Evolutionary conservation across 2,797 vertebrate species (phyloP).

Genomic region (Enteromius afrohamiltoni): DNA sequence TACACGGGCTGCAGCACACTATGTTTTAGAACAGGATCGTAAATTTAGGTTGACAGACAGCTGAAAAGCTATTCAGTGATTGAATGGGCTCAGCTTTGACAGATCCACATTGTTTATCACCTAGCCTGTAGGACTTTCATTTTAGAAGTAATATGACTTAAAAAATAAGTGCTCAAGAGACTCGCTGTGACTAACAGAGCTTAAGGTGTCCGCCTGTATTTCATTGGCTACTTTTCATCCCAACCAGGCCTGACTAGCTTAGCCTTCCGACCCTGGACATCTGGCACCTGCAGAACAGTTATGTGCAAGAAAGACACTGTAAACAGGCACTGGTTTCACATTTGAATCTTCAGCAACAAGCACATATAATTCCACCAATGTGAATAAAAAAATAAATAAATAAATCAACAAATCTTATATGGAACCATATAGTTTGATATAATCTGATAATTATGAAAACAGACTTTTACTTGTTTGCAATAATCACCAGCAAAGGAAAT

Average conservation of each 20-base stretch:
- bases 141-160: slow-evolving; percentile 37
- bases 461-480: neutral
- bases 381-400: neutral
- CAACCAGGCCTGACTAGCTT: slow-evolving; percentile 46
- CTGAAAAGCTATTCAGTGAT: slow-evolving; percentile 37
- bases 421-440: neutral
- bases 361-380: neutral
- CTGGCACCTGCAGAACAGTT: slow-evolving; percentile 44
- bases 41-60: slow-evolving; percentile 8
- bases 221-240: slow-evolving; percentile 59
- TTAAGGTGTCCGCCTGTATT: slow-evolving; percentile 60
- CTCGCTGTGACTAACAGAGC: slow-evolving; percentile 57
- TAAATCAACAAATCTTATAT: neutral
- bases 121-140: slow-evolving; percentile 33
- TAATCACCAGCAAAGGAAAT: neutral
- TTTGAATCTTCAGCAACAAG: neutral
- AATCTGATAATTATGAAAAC: neutral
- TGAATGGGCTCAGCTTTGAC: slow-evolving; percentile 47
- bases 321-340: slow-evolving; percentile 14
- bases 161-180: slow-evolving; percentile 52
- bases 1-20: neutral
- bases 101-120: slow-evolving; percentile 45
- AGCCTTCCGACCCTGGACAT: slow-evolving; percentile 52
- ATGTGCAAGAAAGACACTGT: slow-evolving; percentile 21
- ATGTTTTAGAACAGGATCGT: neutral